Evolutionary conservation across 2,888 invertebrate genomes (phyloP).

Genomic region (Lottia gigantea): DNA sequence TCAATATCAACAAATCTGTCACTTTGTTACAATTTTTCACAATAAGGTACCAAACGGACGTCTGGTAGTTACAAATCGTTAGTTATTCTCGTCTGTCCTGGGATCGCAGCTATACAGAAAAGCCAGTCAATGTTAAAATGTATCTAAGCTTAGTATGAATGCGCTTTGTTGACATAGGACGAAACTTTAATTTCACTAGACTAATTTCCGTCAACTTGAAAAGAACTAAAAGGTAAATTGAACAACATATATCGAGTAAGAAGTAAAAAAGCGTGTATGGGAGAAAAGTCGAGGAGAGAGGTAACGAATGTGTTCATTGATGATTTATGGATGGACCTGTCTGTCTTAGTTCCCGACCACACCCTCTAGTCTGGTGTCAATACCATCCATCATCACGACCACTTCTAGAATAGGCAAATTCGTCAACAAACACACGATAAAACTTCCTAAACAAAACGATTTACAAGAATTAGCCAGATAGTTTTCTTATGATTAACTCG

Average conservation of each 20-base stretch:
- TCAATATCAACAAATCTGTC: not conserved
- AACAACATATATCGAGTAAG: not conserved
- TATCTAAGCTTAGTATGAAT: constrained; percentile 18
- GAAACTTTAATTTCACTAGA: constrained; percentile 15
- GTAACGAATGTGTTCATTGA: not conserved
- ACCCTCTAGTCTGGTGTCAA: not conserved
- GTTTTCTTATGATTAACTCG: constrained; percentile 6
- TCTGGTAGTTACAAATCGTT: not conserved
- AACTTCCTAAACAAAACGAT: constrained; percentile 2
- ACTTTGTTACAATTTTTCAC: not conserved
- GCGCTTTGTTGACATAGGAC: constrained; percentile 18
- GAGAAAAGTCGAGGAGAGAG: constrained; percentile 3
- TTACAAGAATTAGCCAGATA: not conserved
- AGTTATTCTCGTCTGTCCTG: not conserved
- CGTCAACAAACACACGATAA: not conserved
- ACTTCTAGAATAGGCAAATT: not conserved
- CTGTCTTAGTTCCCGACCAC: not conserved
- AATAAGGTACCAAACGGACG: constrained; percentile 4
- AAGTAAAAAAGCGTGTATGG: not conserved
- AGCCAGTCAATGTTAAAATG: constrained; percentile 10
- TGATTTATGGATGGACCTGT: not conserved
- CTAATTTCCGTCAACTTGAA: constrained; percentile 21
- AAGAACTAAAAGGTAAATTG: constrained; percentile 19
- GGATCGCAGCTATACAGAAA: not conserved
- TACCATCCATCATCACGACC: too few species aligned